Evolutionary conservation across 2,888 invertebrate genomes (phyloP).

Genomic region (Actias luna): DNA sequence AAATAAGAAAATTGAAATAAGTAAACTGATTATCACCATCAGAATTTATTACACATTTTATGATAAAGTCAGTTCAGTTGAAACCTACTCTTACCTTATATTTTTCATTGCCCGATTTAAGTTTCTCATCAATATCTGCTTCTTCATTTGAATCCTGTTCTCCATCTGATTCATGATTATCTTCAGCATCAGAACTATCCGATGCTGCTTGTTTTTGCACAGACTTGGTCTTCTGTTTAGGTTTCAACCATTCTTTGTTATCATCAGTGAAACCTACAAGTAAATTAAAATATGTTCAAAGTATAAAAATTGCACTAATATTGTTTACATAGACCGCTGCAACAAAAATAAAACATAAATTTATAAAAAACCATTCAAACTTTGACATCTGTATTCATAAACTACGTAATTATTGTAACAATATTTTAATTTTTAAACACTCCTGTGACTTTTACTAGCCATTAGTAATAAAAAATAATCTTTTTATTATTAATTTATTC

Average conservation of each 20-base stretch:
- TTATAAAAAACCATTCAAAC: too few species aligned
- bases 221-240: constrained; percentile 73
- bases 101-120: constrained; percentile 53
- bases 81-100: constrained; percentile 57
- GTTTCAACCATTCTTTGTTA: constrained; percentile 86
- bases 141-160: constrained; percentile 49
- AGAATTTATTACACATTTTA: background rate
- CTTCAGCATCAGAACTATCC: constrained; percentile 49
- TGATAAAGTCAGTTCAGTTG: background rate
- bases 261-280: constrained; percentile 85
- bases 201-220: constrained; percentile 40
- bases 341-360: background rate
- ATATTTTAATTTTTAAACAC: too few species aligned
- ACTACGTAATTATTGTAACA: background rate
- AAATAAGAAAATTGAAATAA: background rate
- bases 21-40: background rate
- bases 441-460: too few species aligned
- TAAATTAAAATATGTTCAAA: background rate
- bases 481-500: too few species aligned
- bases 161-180: constrained; percentile 44
- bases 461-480: too few species aligned
- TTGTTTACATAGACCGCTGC: background rate
- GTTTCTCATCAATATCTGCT: constrained; percentile 39
- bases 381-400: too few species aligned
- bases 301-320: background rate